Percentiles rank a stretch among this genome's conserved stretches.
Evolutionary conservation across 2,113 vertebrate species (phyloP).

Genomic region (Ivindomyrus marchei): DNA sequence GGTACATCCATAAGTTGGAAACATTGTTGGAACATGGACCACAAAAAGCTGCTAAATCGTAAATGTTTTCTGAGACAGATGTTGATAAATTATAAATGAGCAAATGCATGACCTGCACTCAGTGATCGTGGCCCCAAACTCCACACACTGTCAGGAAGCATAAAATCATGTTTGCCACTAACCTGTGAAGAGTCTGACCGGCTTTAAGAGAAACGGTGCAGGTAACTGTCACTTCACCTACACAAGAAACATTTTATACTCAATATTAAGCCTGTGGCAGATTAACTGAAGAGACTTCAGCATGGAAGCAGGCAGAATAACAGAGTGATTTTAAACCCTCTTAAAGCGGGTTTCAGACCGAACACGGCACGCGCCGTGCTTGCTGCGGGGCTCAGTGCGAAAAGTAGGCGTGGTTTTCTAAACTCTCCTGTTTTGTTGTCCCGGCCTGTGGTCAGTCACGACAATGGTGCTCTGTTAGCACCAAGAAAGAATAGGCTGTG

Average conservation of each 20-base stretch:
- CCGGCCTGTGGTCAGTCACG: too few species aligned
- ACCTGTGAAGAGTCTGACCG: constrained; percentile 12
- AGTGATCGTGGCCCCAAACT: constrained; percentile 17
- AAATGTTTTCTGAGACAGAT: constrained; percentile 16
- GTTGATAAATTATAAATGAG: constrained; percentile 30
- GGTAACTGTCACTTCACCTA: constrained; percentile 28
- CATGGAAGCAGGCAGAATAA: constrained; percentile 31
- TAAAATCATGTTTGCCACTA: constrained; percentile 25
- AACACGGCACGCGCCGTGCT: too few species aligned
- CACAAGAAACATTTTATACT: constrained; percentile 17
- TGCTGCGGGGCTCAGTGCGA: too few species aligned
- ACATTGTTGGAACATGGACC: constrained; percentile 5
- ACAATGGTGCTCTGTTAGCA: too few species aligned
- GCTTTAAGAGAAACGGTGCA: constrained; percentile 22
- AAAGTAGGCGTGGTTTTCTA: too few species aligned
- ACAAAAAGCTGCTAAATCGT: constrained; percentile 7
- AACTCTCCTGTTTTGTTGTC: too few species aligned
- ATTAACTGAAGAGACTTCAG: constrained; percentile 19
- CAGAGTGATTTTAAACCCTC: constrained; percentile 18
- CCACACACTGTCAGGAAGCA: constrained; percentile 29
- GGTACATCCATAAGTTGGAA: neutral
- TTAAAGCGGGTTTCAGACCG: too few species aligned
- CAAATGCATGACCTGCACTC: neutral
- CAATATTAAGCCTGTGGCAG: constrained; percentile 4
- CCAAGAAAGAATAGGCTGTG: too few species aligned